A percentile compares a stretch with the other conserved stretches of the same genome.
Evolutionary conservation across 2,888 invertebrate genomes (phyloP).

Genomic region (Ischnura elegans): DNA sequence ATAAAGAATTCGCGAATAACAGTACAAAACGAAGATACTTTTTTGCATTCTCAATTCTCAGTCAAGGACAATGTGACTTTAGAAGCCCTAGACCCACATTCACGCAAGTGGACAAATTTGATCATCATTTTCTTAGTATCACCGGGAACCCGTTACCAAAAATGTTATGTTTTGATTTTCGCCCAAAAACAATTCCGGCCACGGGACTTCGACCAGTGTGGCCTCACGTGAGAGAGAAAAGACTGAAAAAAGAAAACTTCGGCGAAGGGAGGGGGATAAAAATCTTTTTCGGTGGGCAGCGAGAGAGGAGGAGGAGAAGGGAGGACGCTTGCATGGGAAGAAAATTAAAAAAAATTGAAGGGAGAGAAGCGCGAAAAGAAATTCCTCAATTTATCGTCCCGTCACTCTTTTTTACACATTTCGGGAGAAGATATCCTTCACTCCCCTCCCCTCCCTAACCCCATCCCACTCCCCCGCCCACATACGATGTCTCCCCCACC

Average conservation of each 20-base stretch:
- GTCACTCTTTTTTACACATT: slow-evolving; percentile 13
- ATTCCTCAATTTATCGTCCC: slow-evolving; percentile 12
- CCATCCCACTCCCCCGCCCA: background rate
- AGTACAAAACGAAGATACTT: too few relatives aligned
- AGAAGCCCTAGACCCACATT: too few relatives aligned
- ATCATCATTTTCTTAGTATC: too few relatives aligned
- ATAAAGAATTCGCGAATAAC: too few relatives aligned
- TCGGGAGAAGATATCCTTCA: background rate
- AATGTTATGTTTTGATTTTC: background rate
- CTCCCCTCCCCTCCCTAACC: background rate
- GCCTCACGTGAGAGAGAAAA: background rate
- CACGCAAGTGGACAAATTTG: too few relatives aligned
- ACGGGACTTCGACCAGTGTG: too few relatives aligned
- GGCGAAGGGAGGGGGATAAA: background rate
- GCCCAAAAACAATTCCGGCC: background rate
- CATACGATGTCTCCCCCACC: background rate
- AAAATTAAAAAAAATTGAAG: background rate
- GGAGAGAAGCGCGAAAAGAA: background rate
- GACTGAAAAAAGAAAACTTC: background rate
- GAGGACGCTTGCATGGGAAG: background rate
- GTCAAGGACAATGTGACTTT: too few relatives aligned
- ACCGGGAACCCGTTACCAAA: background rate
- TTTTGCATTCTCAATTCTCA: too few relatives aligned
- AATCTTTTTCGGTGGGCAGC: background rate
- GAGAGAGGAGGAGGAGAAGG: background rate